A percentile compares a stretch with the other conserved stretches of the same genome.
Conservation (phyloP, 2,797 vertebrate species). For the Esox lucius region DNA sequence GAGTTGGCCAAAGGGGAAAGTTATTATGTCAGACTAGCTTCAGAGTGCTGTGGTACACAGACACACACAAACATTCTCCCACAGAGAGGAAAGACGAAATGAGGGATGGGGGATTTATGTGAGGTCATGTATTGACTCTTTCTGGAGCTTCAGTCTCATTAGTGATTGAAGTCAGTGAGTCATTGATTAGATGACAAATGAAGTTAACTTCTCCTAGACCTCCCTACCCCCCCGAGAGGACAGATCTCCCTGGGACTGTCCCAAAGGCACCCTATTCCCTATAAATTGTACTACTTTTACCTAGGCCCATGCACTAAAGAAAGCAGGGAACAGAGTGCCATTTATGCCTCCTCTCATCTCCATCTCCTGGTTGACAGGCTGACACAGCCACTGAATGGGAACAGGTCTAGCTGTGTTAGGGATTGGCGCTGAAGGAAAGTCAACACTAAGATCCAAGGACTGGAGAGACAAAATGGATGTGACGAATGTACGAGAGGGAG, state of each 20-base stretch:
- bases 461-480: background rate
- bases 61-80: background rate
- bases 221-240: background rate
- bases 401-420: too few species aligned
- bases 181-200: conserved; percentile 54
- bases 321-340: too few species aligned
- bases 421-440: too few species aligned
- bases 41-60: background rate
- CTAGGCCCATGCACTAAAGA: too few species aligned
- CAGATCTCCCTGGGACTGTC: background rate
- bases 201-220: conserved; percentile 32
- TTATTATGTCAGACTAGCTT: background rate
- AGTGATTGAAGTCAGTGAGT: conserved; percentile 45
- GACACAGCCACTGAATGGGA: too few species aligned
- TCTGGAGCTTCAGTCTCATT: conserved; percentile 31
- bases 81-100: background rate
- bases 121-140: conserved; percentile 27
- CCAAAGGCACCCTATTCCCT: background rate
- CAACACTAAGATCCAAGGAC: too few species aligned
- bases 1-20: background rate
- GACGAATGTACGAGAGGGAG: background rate
- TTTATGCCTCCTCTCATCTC: too few species aligned
- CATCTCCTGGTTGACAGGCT: too few species aligned
- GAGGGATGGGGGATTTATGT: background rate
- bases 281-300: background rate